These are phyloP conservation scores for Grammomys surdaster DNA, from an alignment of 2,113 vertebrate genomes.

Conservation along the genomic window DNA sequence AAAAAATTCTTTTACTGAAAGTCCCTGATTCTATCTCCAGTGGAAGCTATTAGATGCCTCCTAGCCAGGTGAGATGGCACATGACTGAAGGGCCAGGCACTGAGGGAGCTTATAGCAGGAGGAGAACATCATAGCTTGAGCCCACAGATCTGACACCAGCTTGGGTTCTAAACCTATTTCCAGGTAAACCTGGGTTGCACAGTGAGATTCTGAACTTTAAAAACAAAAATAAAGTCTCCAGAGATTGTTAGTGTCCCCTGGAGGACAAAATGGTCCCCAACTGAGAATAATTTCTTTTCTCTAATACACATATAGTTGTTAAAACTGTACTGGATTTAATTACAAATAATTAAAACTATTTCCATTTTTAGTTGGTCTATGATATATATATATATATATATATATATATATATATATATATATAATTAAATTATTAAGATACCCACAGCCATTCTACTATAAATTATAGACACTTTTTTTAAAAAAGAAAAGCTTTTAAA, in stretches of 20 bases:
- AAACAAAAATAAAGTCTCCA: not conserved
- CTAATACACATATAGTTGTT: not conserved
- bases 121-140: not conserved
- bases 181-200: not conserved
- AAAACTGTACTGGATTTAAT: not conserved
- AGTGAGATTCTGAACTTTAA: not conserved
- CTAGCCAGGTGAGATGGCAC: not conserved
- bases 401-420: not conserved
- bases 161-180: not conserved
- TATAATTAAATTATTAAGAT: constrained; percentile 47
- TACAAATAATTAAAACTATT: not conserved
- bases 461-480: not conserved
- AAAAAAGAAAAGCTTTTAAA: constrained; percentile 4
- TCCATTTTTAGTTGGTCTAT: not conserved
- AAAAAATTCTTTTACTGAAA: not conserved
- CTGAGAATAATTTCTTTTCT: not conserved
- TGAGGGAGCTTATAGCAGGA: too few species aligned
- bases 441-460: not conserved
- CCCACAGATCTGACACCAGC: not conserved
- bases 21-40: not conserved
- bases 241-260: not conserved
- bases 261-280: not conserved
- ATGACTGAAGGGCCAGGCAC: not conserved
- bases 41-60: too few species aligned
- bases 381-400: not conserved